phyloP scores from a whole-genome alignment of 2,113 vertebrate species.

The Notothenia coriiceps region DNA sequence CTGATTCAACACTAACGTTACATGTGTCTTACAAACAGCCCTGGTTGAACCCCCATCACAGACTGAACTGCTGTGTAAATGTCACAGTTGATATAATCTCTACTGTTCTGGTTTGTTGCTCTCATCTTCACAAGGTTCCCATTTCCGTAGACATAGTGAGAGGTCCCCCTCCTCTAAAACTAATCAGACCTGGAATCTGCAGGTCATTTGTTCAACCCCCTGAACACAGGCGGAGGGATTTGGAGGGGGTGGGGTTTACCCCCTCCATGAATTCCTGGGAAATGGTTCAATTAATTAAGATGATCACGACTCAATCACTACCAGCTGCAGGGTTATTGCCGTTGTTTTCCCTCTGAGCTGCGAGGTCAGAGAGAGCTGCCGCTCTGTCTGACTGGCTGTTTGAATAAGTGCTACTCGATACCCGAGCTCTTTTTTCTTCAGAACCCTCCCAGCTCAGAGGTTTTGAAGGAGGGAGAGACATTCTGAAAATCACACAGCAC shows the following conservation, averaged over 20 bases:
- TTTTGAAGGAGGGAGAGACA: slow-evolving; percentile 77
- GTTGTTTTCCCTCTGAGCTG: slow-evolving; percentile 89
- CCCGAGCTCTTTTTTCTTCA: slow-evolving; percentile 81
- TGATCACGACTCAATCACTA: slow-evolving; percentile 92
- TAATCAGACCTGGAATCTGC: slow-evolving; percentile 74
- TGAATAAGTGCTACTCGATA: slow-evolving; percentile 95
- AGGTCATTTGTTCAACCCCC: slow-evolving; percentile 70
- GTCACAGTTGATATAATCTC: slow-evolving; percentile 9
- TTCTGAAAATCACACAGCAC: slow-evolving; percentile 67
- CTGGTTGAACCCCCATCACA: background rate
- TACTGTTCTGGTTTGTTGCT: slow-evolving; percentile 10
- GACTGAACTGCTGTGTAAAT: background rate
- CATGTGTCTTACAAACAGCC: too few species aligned
- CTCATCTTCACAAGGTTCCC: slow-evolving; percentile 19
- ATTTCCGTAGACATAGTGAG: background rate
- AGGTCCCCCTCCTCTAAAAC: slow-evolving; percentile 39
- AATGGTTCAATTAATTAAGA: slow-evolving; percentile 95
- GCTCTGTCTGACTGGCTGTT: slow-evolving; percentile 92
- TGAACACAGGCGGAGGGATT: slow-evolving; percentile 63
- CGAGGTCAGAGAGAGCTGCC: slow-evolving; percentile 92
- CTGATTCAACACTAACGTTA: too few species aligned
- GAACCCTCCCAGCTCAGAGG: slow-evolving; percentile 63
- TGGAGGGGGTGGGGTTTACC: slow-evolving; percentile 52
- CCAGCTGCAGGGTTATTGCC: slow-evolving; percentile 91
- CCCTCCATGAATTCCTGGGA: slow-evolving; percentile 88